phyloP scores from a whole-genome alignment of 2,113 vertebrate species.

The Rissa tridactyla region DNA sequence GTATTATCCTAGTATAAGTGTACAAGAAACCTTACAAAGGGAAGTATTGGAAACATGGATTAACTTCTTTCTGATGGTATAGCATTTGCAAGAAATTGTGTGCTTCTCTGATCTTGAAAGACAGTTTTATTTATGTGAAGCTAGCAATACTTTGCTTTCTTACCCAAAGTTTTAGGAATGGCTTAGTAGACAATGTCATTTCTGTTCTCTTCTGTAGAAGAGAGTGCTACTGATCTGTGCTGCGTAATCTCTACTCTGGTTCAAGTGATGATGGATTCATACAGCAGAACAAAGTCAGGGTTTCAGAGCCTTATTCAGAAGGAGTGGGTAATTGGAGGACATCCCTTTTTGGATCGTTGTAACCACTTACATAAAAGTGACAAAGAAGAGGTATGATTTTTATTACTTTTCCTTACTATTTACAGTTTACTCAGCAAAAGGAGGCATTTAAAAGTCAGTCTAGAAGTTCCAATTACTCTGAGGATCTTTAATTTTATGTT shows the following conservation, averaged over 20 bases:
- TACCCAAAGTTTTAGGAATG: not conserved
- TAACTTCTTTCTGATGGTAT: not conserved
- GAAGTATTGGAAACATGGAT: not conserved
- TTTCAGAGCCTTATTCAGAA: conserved; percentile 90
- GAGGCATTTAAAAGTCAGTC: not conserved
- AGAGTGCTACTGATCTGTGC: conserved; percentile 84
- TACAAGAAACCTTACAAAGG: not conserved
- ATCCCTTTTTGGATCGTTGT: conserved; percentile 84
- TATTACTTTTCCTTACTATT: not conserved
- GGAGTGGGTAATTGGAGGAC: conserved; percentile 86
- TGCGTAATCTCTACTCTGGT: conserved; percentile 85
- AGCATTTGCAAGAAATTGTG: not conserved
- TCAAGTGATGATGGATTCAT: conserved; percentile 89
- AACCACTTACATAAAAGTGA: conserved; percentile 85
- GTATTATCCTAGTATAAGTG: not conserved
- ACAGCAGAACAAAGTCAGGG: conserved; percentile 81
- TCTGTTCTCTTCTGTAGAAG: conserved; percentile 72
- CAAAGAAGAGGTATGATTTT: conserved; percentile 78
- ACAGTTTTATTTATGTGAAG: not conserved
- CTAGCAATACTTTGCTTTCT: not conserved
- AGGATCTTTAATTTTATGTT: not conserved
- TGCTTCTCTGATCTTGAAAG: not conserved
- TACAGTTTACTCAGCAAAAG: not conserved
- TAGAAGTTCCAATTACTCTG: not conserved
- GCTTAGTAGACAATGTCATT: not conserved